Conservation (phyloP, 2,888 invertebrate genomes). For the Zelleria hepariella region DNA sequence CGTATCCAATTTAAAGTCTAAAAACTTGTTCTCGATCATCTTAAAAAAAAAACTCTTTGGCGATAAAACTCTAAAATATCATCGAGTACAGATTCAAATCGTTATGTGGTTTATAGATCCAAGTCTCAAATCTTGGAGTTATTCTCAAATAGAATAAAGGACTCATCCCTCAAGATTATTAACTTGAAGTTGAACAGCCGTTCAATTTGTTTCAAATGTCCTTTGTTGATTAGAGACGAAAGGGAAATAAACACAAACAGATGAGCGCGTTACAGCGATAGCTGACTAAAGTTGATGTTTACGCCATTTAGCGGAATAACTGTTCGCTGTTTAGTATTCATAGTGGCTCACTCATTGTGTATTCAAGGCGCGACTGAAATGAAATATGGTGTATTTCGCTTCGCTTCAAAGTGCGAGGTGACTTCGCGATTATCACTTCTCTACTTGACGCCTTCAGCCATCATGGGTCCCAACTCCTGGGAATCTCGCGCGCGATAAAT, state of each 20-base stretch:
- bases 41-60: no score
- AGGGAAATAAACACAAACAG: neutral
- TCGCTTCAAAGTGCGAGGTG: constrained; percentile 59
- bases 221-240: neutral
- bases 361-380: constrained; percentile 60
- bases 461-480: no score
- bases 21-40: no score
- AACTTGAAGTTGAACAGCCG: neutral
- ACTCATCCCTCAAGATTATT: no score
- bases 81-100: no score
- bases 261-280: constrained; percentile 33
- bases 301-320: constrained; percentile 66
- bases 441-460: neutral
- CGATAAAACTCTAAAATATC: no score
- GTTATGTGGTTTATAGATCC: no score
- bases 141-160: no score
- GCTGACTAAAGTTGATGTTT: constrained; percentile 62
- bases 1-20: no score
- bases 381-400: constrained; percentile 66
- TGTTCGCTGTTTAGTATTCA: constrained; percentile 67
- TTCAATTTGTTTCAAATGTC: neutral
- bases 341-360: constrained; percentile 56
- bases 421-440: constrained; percentile 29
- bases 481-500: no score
- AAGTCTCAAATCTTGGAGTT: no score